Percentiles rank a stretch among this genome's conserved stretches.
Conservation (phyloP, 64 coral and sea anemone genomes). For the Exaiptasia diaphana region DNA sequence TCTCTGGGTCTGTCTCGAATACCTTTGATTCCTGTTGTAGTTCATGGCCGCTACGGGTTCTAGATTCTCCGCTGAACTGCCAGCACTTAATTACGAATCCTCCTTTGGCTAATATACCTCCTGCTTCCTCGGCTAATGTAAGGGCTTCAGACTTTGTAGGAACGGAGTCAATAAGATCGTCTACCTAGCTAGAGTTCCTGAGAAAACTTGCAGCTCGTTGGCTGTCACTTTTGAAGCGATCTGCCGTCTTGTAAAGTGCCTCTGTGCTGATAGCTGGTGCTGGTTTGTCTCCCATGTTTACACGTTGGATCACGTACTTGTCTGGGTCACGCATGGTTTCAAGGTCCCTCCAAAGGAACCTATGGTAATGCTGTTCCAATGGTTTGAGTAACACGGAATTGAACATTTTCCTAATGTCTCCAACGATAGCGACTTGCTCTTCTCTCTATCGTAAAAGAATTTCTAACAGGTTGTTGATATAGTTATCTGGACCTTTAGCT, state of each 20-base stretch:
- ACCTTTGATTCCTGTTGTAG: neutral
- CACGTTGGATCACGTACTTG: conserved; percentile 35
- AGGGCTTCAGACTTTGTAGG: conserved; percentile 12
- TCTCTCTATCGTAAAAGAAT: conserved; percentile 54
- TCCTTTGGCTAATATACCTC: conserved; percentile 56
- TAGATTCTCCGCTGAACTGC: conserved; percentile 60
- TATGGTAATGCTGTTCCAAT: conserved; percentile 39
- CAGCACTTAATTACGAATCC: conserved; percentile 64
- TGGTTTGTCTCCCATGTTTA: conserved; percentile 58
- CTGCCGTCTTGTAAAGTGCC: conserved; percentile 61
- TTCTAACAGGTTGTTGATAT: conserved; percentile 51
- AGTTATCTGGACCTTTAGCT: conserved; percentile 51
- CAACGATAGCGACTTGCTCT: conserved; percentile 39
- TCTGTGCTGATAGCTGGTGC: conserved; percentile 50
- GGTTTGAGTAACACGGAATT: conserved; percentile 28
- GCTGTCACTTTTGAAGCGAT: conserved; percentile 36
- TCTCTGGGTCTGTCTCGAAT: neutral
- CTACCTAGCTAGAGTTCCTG: conserved; percentile 57
- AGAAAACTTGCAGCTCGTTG: conserved; percentile 39
- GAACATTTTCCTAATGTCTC: conserved; percentile 56
- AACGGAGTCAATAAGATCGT: conserved; percentile 37
- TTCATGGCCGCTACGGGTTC: conserved; percentile 8
- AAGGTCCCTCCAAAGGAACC: conserved; percentile 45
- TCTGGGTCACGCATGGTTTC: conserved; percentile 19
- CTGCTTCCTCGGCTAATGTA: conserved; percentile 42